phyloP scores from a whole-genome alignment of 2,888 invertebrate genomes.

The Caenorhabditis wallacei region DNA sequence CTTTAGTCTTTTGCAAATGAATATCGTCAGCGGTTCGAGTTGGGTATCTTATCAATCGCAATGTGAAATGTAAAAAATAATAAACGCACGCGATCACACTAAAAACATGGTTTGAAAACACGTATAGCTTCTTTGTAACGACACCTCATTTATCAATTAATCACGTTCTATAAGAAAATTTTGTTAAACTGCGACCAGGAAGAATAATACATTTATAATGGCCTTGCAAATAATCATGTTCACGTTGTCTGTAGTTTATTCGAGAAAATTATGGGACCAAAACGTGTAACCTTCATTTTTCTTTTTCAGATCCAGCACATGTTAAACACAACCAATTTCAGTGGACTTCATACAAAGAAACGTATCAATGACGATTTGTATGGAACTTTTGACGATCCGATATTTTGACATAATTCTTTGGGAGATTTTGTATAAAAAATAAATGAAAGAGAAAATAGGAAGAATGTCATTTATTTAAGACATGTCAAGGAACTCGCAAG shows the following conservation, averaged over 20 bases:
- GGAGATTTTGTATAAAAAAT: background rate
- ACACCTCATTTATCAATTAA: slow-evolving; percentile 25
- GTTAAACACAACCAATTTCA: slow-evolving; percentile 46
- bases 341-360: slow-evolving; percentile 45
- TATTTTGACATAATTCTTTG: slow-evolving; percentile 30
- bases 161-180: background rate
- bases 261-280: no score
- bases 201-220: no score
- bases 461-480: background rate
- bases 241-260: no score
- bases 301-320: slow-evolving; percentile 55
- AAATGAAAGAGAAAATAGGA: background rate
- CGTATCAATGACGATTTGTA: slow-evolving; percentile 29
- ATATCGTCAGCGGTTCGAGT: background rate
- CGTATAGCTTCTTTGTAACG: slow-evolving; percentile 11
- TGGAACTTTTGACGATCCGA: slow-evolving; percentile 51
- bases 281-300: no score
- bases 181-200: no score
- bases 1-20: background rate
- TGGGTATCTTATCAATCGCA: slow-evolving; percentile 6
- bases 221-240: no score
- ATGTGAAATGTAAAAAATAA: slow-evolving; percentile 15
- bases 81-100: slow-evolving; percentile 13
- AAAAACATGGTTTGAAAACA: slow-evolving; percentile 31
- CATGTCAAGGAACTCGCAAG: background rate